Conservation (phyloP, 2,888 invertebrate species). For the Pseudolycoriella hygida region DNA sequence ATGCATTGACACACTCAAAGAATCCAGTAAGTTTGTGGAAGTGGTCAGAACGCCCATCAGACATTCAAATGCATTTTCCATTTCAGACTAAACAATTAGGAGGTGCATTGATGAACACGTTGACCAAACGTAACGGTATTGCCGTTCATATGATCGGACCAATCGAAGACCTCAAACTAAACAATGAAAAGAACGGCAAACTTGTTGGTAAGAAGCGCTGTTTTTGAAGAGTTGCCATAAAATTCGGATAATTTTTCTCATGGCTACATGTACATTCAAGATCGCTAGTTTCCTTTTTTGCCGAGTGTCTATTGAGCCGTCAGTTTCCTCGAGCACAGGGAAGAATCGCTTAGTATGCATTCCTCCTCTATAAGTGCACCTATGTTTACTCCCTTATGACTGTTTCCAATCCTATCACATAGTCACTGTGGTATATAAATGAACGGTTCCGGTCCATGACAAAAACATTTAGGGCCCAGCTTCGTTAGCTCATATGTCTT, state of each 20-base stretch:
- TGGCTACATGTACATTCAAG: too few relatives aligned
- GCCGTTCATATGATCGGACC: slow-evolving; percentile 42
- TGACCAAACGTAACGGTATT: slow-evolving; percentile 38
- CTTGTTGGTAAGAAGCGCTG: slow-evolving; percentile 22
- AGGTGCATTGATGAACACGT: slow-evolving; percentile 16
- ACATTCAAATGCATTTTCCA: background rate
- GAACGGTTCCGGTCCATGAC: too few relatives aligned
- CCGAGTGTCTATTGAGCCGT: too few relatives aligned
- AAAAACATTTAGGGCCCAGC: too few relatives aligned
- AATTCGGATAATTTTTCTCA: slow-evolving; percentile 4
- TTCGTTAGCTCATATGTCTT: background rate
- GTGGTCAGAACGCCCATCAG: background rate
- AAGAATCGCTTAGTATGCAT: too few relatives aligned
- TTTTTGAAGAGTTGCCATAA: background rate
- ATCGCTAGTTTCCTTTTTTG: too few relatives aligned
- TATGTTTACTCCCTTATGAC: too few relatives aligned
- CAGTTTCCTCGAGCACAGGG: too few relatives aligned
- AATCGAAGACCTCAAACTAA: slow-evolving; percentile 34
- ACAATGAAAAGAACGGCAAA: slow-evolving; percentile 22
- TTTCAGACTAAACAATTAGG: slow-evolving; percentile 15
- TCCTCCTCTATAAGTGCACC: too few relatives aligned
- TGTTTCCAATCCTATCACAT: too few relatives aligned
- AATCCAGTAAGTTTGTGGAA: slow-evolving; percentile 32
- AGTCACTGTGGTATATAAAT: too few relatives aligned
- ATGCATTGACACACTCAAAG: slow-evolving; percentile 36